These are phyloP conservation scores for Stegodyphus mimosarum DNA, from an alignment of 1,140 invertebrate genomes.

Conservation along the genomic window DNA sequence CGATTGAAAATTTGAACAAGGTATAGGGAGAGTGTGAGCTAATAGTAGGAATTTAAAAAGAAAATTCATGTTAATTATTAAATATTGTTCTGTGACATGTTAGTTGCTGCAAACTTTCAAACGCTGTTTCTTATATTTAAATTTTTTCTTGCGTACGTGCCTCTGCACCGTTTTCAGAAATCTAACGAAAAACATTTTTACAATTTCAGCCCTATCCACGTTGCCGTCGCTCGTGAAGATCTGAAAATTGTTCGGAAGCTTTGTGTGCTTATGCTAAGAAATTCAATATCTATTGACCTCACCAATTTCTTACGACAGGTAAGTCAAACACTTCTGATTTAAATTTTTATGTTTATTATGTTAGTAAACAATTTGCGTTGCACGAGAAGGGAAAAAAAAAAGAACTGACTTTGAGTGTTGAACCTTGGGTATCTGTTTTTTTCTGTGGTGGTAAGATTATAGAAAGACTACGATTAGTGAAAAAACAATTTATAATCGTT, in stretches of 20 bases:
- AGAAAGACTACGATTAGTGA: not conserved
- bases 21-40: no score
- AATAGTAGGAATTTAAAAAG: no score
- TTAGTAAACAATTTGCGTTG: not conserved
- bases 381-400: not conserved
- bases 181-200: not conserved
- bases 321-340: not conserved
- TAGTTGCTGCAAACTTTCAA: no score
- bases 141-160: no score
- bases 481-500: not conserved
- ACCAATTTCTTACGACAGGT: slow-evolving; percentile 43
- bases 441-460: not conserved
- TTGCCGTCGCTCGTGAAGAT: slow-evolving; percentile 42
- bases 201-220: slow-evolving; percentile 29
- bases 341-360: not conserved
- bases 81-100: no score
- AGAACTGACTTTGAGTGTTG: no score
- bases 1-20: no score
- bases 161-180: not conserved
- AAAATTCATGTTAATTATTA: no score
- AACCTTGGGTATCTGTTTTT: not conserved
- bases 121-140: no score
- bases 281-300: slow-evolving; percentile 23
- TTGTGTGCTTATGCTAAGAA: slow-evolving; percentile 21
- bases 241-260: slow-evolving; percentile 28